Percentiles rank a stretch among this genome's conserved stretches.
These are phyloP conservation scores for Dallia pectoralis DNA, from an alignment of 2,797 vertebrate species.

Conservation along the genomic window DNA sequence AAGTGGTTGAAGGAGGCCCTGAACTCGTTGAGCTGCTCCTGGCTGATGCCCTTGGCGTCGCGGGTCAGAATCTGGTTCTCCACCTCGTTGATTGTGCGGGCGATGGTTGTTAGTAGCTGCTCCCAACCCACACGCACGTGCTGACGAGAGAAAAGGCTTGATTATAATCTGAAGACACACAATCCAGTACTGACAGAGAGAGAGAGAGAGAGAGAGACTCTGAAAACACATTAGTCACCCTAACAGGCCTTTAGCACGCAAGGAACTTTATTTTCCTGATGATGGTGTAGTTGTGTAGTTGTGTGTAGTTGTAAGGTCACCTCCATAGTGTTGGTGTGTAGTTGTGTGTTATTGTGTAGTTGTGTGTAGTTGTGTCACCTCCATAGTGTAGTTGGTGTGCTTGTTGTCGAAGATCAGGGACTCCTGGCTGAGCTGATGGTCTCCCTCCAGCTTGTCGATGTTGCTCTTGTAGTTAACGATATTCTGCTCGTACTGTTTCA, in stretches of 20 bases:
- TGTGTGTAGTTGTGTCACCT: constrained; percentile 57
- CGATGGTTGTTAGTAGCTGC: constrained; percentile 87
- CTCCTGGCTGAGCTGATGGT: constrained; percentile 91
- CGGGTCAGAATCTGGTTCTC: constrained; percentile 91
- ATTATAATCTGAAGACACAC: not conserved
- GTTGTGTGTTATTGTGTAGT: not conserved
- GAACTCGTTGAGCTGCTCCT: constrained; percentile 92
- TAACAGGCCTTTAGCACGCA: too few relatives aligned
- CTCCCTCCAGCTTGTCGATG: constrained; percentile 88
- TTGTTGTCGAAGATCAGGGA: constrained; percentile 91
- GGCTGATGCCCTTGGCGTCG: constrained; percentile 90
- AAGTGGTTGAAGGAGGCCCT: constrained; percentile 92
- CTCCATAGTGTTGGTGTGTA: constrained; percentile 11
- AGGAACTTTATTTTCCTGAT: too few relatives aligned
- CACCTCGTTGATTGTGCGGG: constrained; percentile 89
- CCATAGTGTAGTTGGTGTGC: constrained; percentile 91
- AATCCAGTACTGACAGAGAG: not conserved
- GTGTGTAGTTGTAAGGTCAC: too few relatives aligned
- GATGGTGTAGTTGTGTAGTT: too few relatives aligned
- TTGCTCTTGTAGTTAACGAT: constrained; percentile 91
- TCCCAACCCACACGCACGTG: constrained; percentile 90
- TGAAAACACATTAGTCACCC: not conserved
- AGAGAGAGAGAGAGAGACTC: not conserved
- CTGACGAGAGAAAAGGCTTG: constrained; percentile 54
- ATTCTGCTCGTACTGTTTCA: constrained; percentile 88